phyloP scores from a whole-genome alignment of 2,888 invertebrate genomes.

The Xylophagus ater region DNA sequence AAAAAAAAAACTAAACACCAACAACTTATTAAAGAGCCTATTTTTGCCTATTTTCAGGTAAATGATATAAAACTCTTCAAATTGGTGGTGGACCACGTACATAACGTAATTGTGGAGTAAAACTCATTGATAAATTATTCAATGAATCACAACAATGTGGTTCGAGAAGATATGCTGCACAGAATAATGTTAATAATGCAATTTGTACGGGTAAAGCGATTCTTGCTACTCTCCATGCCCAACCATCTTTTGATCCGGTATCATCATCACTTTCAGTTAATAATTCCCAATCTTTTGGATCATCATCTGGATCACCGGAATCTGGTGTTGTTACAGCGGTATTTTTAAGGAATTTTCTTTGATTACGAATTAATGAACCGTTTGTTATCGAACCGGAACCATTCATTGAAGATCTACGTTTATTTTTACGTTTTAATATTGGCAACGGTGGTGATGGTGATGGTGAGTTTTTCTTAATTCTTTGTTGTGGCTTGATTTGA shows the following conservation, averaged over 20 bases:
- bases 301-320: slow-evolving; percentile 26
- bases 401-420: slow-evolving; percentile 16
- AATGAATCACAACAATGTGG: slow-evolving; percentile 65
- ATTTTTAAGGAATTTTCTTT: not conserved
- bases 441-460: too few relatives aligned
- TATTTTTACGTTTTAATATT: slow-evolving; percentile 21
- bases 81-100: slow-evolving; percentile 66
- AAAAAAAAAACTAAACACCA: too few relatives aligned
- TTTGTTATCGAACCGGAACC: not conserved
- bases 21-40: too few relatives aligned
- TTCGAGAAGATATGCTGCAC: slow-evolving; percentile 58
- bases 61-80: too few relatives aligned
- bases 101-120: slow-evolving; percentile 63
- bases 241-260: slow-evolving; percentile 28
- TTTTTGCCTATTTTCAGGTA: too few relatives aligned
- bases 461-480: slow-evolving; percentile 17
- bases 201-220: slow-evolving; percentile 62
- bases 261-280: slow-evolving; percentile 18
- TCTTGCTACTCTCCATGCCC: slow-evolving; percentile 56
- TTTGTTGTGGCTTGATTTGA: slow-evolving; percentile 11
- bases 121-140: slow-evolving; percentile 58
- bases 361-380: not conserved
- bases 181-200: slow-evolving; percentile 55
- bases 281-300: slow-evolving; percentile 21
- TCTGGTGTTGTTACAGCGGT: slow-evolving; percentile 10